phyloP scores from a whole-genome alignment of 1,140 invertebrate genomes.

The Atta cephalotes region DNA sequence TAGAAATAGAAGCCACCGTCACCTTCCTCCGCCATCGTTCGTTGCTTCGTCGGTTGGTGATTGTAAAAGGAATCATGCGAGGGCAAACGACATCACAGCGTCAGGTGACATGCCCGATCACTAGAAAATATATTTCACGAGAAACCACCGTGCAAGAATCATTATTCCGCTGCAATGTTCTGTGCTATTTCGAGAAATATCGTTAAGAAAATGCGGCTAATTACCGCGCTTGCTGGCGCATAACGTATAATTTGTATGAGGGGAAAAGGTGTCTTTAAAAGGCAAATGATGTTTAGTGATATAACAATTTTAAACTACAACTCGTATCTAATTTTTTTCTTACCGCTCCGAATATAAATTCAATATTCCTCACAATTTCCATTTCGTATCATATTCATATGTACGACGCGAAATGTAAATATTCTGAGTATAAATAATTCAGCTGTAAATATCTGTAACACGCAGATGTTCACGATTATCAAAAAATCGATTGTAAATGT shows the following conservation, averaged over 20 bases:
- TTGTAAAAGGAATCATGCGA: slow-evolving; percentile 18
- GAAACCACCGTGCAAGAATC: background rate
- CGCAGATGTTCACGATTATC: background rate
- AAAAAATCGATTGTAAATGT: slow-evolving; percentile 4
- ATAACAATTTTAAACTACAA: background rate
- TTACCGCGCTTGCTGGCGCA: slow-evolving; percentile 6
- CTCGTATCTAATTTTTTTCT: background rate
- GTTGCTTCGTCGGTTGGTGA: background rate
- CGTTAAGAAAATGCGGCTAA: slow-evolving; percentile 40
- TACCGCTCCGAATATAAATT: background rate
- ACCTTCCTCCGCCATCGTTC: background rate
- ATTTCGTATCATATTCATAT: background rate
- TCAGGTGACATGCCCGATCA: background rate
- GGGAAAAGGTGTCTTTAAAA: slow-evolving; percentile 36
- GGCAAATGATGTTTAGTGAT: slow-evolving; percentile 8
- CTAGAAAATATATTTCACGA: slow-evolving; percentile 24
- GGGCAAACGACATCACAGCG: slow-evolving; percentile 5
- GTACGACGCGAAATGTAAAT: no score
- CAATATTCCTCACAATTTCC: background rate
- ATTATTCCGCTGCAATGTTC: background rate
- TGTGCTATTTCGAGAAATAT: slow-evolving; percentile 37
- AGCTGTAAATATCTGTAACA: no score
- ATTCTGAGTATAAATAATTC: background rate
- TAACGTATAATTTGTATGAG: slow-evolving; percentile 33
- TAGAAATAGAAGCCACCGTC: slow-evolving; percentile 33